Conservation (phyloP, 2,113 vertebrate genomes). For the Edolisoma coerulescens region DNA sequence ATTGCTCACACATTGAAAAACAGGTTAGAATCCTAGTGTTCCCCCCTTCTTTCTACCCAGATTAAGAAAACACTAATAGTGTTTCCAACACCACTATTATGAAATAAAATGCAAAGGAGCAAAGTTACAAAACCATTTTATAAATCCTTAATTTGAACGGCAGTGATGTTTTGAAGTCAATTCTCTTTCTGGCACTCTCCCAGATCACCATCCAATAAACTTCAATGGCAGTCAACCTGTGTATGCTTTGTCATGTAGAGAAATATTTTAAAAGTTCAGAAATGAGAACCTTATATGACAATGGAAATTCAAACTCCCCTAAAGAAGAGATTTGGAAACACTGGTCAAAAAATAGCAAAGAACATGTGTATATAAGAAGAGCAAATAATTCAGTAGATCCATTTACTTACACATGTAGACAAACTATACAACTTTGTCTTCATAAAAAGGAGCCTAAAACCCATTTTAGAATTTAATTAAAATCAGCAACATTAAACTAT, state of each 20-base stretch:
- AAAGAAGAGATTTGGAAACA: neutral
- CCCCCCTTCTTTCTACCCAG: neutral
- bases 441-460: neutral
- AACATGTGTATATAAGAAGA: neutral
- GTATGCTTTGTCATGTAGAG: rapidly evolving
- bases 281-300: neutral
- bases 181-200: neutral
- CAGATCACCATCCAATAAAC: neutral
- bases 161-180: neutral
- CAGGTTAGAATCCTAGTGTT: neutral
- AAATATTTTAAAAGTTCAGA: neutral
- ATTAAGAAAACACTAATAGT: neutral
- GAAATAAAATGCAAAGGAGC: neutral
- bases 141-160: neutral
- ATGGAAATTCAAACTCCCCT: neutral
- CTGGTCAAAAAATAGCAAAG: neutral
- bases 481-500: neutral
- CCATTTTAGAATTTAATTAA: neutral
- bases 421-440: neutral
- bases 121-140: neutral
- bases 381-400: neutral
- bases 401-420: neutral
- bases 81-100: neutral
- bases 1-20: neutral
- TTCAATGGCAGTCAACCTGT: neutral